Evolutionary conservation across 2,113 vertebrate genomes (phyloP).

Genomic region (Corythoichthys intestinalis): DNA sequence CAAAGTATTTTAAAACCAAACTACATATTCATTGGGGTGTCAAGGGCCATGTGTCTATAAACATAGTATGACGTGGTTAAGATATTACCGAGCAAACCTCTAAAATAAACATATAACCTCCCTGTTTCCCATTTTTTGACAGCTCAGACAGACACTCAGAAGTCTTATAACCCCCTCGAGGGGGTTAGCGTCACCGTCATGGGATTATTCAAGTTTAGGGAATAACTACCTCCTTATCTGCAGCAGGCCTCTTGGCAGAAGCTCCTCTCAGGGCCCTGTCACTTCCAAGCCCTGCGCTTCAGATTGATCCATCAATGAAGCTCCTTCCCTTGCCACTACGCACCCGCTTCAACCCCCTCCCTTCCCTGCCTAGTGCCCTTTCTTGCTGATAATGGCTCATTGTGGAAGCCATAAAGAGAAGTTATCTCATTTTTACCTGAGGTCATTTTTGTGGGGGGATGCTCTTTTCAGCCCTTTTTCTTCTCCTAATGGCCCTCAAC

Average conservation of each 20-base stretch:
- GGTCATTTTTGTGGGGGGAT: conserved; percentile 35
- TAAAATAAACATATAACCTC: conserved; percentile 3
- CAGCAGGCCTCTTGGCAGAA: conserved; percentile 43
- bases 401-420: conserved; percentile 52
- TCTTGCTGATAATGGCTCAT: conserved; percentile 53
- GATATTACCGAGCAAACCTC: not conserved
- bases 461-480: conserved; percentile 10
- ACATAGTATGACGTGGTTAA: not conserved
- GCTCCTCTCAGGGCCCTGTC: conserved; percentile 55
- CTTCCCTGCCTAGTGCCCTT: conserved; percentile 45
- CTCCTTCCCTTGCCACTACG: conserved; percentile 56
- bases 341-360: conserved; percentile 39
- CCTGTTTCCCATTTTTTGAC: not conserved
- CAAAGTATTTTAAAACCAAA: not conserved
- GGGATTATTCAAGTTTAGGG: conserved; percentile 62
- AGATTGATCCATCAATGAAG: conserved; percentile 61
- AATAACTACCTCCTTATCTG: conserved; percentile 67
- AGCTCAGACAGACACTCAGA: conserved; percentile 21
- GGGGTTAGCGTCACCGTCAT: conserved; percentile 36
- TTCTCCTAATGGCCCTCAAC: conserved; percentile 37
- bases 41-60: not conserved
- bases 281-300: conserved; percentile 50
- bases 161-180: conserved; percentile 44
- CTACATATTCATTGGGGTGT: not conserved
- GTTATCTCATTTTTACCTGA: conserved; percentile 61